phyloP scores from a whole-genome alignment of 2,113 vertebrate species.

The Genyomyrus donnyi region DNA sequence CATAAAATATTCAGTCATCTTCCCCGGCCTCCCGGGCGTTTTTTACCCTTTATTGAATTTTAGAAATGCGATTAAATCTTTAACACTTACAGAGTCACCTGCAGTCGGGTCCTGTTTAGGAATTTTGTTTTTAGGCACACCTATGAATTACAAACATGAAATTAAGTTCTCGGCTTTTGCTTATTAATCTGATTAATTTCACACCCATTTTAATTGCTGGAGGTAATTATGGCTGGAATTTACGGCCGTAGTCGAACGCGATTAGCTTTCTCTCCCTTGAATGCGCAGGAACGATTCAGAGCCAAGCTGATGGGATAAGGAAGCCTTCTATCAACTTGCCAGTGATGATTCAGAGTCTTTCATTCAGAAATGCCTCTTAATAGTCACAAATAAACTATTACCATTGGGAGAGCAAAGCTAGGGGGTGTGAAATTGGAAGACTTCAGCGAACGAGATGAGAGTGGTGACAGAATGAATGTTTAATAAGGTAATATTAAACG shows the following conservation, averaged over 20 bases:
- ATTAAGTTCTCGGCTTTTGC: constrained; percentile 31
- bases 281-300: constrained; percentile 47
- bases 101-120: background rate
- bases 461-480: background rate
- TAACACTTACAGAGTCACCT: background rate
- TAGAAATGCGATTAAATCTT: background rate
- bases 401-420: constrained; percentile 5
- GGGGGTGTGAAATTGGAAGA: constrained; percentile 14
- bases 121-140: constrained; percentile 4
- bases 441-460: constrained; percentile 17
- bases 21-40: background rate
- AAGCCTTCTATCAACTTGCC: constrained; percentile 32
- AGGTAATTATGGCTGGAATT: constrained; percentile 57
- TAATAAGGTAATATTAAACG: constrained; percentile 11
- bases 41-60: background rate
- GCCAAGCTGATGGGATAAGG: constrained; percentile 47
- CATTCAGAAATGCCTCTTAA: constrained; percentile 22
- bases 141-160: constrained; percentile 21
- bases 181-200: constrained; percentile 51
- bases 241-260: constrained; percentile 49
- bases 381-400: constrained; percentile 27
- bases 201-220: constrained; percentile 47
- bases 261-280: constrained; percentile 51
- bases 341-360: constrained; percentile 24
- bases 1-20: background rate